Percentiles rank a stretch among this genome's conserved stretches.
Evolutionary conservation across 2,113 vertebrate species (phyloP).

Genomic region (Meleagris gallopavo): DNA sequence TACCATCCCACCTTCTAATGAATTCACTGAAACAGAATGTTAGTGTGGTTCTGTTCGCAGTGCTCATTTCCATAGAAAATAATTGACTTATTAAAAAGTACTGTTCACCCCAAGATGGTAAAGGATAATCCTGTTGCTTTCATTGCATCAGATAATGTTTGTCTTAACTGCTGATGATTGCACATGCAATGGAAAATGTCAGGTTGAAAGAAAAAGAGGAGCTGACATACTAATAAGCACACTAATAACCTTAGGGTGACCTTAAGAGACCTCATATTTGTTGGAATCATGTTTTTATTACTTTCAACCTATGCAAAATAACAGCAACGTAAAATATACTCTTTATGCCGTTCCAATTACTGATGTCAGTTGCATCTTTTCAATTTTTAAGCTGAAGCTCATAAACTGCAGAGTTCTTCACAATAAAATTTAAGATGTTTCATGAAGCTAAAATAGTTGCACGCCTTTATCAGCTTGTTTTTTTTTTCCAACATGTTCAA

Average conservation of each 20-base stretch:
- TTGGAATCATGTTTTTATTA: conserved; percentile 5
- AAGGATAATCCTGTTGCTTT: background rate
- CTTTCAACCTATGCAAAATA: background rate
- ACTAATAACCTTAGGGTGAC: background rate
- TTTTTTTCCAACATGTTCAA: background rate
- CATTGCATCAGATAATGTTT: background rate
- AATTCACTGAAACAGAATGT: conserved; percentile 24
- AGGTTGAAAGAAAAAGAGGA: background rate
- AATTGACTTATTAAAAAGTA: conserved; percentile 15
- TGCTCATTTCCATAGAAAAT: background rate
- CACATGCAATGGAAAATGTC: background rate
- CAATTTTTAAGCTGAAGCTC: background rate
- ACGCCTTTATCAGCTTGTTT: background rate
- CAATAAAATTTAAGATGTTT: background rate
- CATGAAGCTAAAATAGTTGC: background rate
- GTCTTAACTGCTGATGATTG: background rate
- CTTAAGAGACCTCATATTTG: background rate
- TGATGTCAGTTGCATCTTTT: background rate
- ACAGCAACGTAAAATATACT: background rate
- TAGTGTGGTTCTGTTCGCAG: background rate
- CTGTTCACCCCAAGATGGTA: background rate
- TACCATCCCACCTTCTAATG: background rate
- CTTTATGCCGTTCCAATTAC: background rate
- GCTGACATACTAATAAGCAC: background rate
- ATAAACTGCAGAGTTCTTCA: background rate